phyloP scores from a whole-genome alignment of 2,113 vertebrate genomes.

The Miniopterus natalensis region DNA sequence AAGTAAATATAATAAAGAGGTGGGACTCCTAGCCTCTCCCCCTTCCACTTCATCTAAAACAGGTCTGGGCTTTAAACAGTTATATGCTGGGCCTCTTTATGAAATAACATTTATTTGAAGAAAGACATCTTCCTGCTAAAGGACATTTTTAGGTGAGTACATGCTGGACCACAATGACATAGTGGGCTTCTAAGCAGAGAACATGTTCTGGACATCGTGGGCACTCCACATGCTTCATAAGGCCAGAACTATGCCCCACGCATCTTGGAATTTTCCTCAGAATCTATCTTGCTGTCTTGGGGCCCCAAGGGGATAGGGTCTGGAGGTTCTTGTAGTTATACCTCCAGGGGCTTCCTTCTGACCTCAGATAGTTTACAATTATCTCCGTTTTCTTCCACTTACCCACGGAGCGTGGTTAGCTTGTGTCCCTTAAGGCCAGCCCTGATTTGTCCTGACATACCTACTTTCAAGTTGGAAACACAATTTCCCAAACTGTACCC shows the following conservation, averaged over 20 bases:
- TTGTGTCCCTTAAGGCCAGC: background rate
- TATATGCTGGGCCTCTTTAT: background rate
- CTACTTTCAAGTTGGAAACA: background rate
- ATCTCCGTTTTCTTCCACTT: background rate
- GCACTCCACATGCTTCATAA: background rate
- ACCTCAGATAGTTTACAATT: background rate
- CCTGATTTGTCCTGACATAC: background rate
- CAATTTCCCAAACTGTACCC: background rate
- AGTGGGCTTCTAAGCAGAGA: background rate
- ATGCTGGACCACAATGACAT: background rate
- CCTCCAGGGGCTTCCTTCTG: background rate
- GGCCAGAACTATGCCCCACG: background rate
- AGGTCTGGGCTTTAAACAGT: background rate
- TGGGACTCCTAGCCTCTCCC: fast-evolving
- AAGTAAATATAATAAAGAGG: background rate
- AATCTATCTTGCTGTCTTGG: background rate
- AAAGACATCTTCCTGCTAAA: background rate
- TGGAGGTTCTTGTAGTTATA: background rate
- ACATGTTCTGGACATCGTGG: fast-evolving
- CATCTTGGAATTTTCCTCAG: background rate
- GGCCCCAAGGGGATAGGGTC: background rate
- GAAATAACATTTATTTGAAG: background rate
- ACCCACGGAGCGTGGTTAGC: background rate
- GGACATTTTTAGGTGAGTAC: background rate
- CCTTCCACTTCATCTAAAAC: background rate